These are phyloP conservation scores for Aphidius gifuensis DNA, from an alignment of 1,140 invertebrate species.

Conservation along the genomic window DNA sequence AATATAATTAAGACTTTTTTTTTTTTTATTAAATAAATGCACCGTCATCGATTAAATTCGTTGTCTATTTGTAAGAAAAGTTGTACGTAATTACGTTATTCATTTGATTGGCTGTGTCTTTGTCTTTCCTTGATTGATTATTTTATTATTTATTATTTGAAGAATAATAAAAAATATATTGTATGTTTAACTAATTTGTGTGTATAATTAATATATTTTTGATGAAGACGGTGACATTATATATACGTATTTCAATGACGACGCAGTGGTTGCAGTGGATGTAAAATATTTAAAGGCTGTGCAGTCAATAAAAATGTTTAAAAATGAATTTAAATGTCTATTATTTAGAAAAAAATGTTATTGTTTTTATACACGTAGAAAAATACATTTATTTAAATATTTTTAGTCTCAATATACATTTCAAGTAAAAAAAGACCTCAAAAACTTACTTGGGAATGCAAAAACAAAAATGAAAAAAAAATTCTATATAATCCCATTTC, in stretches of 20 bases:
- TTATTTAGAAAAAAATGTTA: too few relatives aligned
- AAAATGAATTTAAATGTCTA: slow-evolving; percentile 29
- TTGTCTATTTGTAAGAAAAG: slow-evolving; percentile 5
- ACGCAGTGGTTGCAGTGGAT: slow-evolving; percentile 26
- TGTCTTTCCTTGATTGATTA: slow-evolving; percentile 1
- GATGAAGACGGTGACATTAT: slow-evolving; percentile 7
- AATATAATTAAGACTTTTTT: slow-evolving; percentile 3
- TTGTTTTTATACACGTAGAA: slow-evolving; percentile 12
- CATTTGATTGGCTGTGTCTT: not conserved
- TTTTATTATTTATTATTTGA: not conserved
- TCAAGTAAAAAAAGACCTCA: too few relatives aligned
- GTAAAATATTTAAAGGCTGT: slow-evolving; percentile 49
- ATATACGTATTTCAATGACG: slow-evolving; percentile 6
- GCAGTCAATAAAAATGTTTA: slow-evolving; percentile 50
- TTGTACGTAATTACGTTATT: not conserved
- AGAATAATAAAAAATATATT: not conserved
- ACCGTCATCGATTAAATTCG: slow-evolving; percentile 6
- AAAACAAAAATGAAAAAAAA: too few relatives aligned
- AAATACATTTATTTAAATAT: slow-evolving; percentile 27
- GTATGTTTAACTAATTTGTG: not conserved
- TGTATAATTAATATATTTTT: not conserved
- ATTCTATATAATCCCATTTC: too few relatives aligned
- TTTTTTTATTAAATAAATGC: slow-evolving; percentile 32
- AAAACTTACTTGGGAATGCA: too few relatives aligned
- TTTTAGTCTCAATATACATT: not conserved